Base-by-base conservation (phyloP, 2,888 invertebrate species). In the Heliconius ismenius region DNA sequence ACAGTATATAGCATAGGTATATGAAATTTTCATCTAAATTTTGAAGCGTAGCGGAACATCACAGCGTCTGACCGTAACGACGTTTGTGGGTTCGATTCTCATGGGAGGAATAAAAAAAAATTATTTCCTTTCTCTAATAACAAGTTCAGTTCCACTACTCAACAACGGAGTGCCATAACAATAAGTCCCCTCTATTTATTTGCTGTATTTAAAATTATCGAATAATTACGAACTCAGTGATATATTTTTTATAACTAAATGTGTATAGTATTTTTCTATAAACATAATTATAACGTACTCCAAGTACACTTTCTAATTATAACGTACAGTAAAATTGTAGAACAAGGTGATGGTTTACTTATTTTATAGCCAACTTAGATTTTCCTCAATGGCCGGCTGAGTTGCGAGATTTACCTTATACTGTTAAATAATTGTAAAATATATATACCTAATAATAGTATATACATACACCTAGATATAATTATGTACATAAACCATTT, bases 321-420 rank as follows among this genome's bases (percentile, higher is more conserved):
- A 65, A 65, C n/a, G 11, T 36, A n/a, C 65, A 65, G 65, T 65
- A 15, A 39, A 65, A 65, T 65, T 65, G 36, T 65, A 65, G 36
- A n/a, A 65, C 65, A n/a, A 65, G 36, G 36, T 39, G 36, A 65
- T 65, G 65, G 11, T 65, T 65, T 36, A 65, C 36, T 65, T n/a
- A 11, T 65, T 36, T n/a, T n/a, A 65, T 39, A 65, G n/a, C n/a
- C 36, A n/a, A 32, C 32, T 32, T 32, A 65, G n/a, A 65, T 65
- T 65, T 65, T 65, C 65, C 65, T 65, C 65, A 65, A 65, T 65
- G 21, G 13, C n/a, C 21, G 32, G 11, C 36, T 3, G 32, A 21
- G n/a, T 65, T 15, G 1, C n/a, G 4, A 65, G n/a, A 39, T 36
- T 11, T 65, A 65, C 65, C 36, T 65, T 36, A 65, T n/a, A n/a